Evolutionary conservation across 2,113 vertebrate species (phyloP).

Genomic region (Dicaeum eximium): DNA sequence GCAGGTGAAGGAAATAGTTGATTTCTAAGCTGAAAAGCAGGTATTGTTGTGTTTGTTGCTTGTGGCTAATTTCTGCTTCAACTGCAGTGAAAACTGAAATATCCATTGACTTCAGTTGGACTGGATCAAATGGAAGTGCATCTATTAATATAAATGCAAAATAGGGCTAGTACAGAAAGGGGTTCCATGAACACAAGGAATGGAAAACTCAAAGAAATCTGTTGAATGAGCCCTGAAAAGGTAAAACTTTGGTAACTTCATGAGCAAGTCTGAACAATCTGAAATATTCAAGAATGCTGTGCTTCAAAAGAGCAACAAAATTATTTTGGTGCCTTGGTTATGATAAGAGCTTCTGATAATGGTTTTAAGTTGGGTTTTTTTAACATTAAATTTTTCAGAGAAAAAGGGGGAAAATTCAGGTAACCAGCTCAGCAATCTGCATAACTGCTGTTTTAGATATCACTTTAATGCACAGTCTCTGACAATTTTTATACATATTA

Average conservation of each 20-base stretch:
- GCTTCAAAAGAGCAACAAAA: neutral
- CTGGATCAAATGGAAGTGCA: neutral
- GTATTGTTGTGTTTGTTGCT: neutral
- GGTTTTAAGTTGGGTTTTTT: neutral
- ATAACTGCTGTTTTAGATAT: neutral
- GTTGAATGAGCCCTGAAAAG: neutral
- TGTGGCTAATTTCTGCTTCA: neutral
- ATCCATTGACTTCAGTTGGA: neutral
- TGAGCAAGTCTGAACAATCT: neutral
- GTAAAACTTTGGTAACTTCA: neutral
- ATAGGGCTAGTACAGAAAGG: neutral
- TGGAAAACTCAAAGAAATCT: neutral
- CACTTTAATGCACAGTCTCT: neutral
- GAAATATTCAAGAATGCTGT: neutral
- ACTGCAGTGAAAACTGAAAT: neutral
- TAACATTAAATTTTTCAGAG: neutral
- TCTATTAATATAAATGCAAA: slow-evolving; percentile 24
- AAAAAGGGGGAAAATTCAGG: neutral
- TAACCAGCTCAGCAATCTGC: neutral
- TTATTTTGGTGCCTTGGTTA: neutral
- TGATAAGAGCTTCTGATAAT: neutral
- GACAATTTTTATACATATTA: neutral
- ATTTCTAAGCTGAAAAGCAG: neutral
- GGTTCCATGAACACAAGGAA: neutral
- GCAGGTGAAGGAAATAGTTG: neutral